Evolutionary conservation across 2,113 vertebrate species (phyloP).

Genomic region (Dipodomys merriami): DNA sequence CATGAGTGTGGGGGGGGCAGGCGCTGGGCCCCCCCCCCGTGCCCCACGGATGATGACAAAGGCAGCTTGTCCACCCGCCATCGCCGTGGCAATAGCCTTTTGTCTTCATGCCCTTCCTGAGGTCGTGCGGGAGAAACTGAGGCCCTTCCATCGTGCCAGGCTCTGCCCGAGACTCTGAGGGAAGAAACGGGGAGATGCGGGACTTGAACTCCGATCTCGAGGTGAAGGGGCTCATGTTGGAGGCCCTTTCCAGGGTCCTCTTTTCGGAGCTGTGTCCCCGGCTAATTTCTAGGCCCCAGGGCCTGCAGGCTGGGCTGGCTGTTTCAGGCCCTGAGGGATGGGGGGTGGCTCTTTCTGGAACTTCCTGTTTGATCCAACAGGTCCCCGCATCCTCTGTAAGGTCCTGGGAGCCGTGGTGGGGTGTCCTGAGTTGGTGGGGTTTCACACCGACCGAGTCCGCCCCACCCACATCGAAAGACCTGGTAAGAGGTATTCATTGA

Average conservation of each 20-base stretch:
- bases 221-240: background rate
- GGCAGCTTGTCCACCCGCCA: too few species aligned
- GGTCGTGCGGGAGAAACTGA: background rate
- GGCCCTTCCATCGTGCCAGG: accelerated
- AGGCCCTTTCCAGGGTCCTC: background rate
- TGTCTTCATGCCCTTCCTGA: background rate
- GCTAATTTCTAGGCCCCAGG: background rate
- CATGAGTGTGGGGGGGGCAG: too few species aligned
- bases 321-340: background rate
- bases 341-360: background rate
- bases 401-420: too few species aligned
- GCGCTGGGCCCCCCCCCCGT: too few species aligned
- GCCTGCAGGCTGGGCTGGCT: background rate
- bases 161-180: background rate
- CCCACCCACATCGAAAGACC: background rate
- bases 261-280: too few species aligned
- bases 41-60: too few species aligned
- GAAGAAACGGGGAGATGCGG: background rate
- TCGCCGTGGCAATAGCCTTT: too few species aligned
- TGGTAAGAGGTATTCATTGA: background rate
- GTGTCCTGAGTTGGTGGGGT: too few species aligned
- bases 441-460: too few species aligned
- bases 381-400: background rate
- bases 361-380: background rate
- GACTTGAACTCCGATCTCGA: background rate